Evolutionary conservation across 2,888 invertebrate species (phyloP), one percentile per base, ranked within the genome.

Genomic region (Drosophila pseudotalamancana): DNA sequence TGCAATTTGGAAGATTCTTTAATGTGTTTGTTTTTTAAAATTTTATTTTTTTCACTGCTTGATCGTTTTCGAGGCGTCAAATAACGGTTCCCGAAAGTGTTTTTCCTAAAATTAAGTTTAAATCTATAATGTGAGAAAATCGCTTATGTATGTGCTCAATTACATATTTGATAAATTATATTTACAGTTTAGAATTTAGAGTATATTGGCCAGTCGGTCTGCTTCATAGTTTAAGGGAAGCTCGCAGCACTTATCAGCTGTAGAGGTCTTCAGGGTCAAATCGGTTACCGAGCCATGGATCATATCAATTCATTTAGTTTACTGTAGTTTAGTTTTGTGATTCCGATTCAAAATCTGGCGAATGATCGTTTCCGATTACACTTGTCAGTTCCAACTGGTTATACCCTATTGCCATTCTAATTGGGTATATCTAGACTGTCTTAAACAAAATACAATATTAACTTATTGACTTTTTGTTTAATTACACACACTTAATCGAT

Each of bases 281-380:
- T 29, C 25, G 62, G 19, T 37, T 19, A 37, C 27, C 19, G 37
- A 27, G 49, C 19, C 35, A 37, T 59, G 29, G 48, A 59, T 59
- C 62, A 37, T 59, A 59, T 62, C 35, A 59, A 59, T 46, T 61
- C 35, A 37, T 46, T 23, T 27, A 32, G 63, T 61, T 61, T 49
- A 49, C 63, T 46, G 18, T 27, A 32, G 63, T 61, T 61, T 49
- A 49, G 50, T 40, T 49, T 61, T 11, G 21, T 61, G 23, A 23
- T 61, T 59, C 35, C 6, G 8, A 45, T 27, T 35, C 14, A 0
- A 49, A 49, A 27, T 37, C 37, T 19, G 27, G 4, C 27, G n/a
- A 35, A 18, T 29, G 21, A 43, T 43, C 2, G 21, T 32, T n/a
- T 57, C 21, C 31, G 2, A 32, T 25, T 39, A n/a, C n/a, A n/a